phyloP scores from a whole-genome alignment of 2,797 vertebrate genomes.

The Microhierax caerulescens region DNA sequence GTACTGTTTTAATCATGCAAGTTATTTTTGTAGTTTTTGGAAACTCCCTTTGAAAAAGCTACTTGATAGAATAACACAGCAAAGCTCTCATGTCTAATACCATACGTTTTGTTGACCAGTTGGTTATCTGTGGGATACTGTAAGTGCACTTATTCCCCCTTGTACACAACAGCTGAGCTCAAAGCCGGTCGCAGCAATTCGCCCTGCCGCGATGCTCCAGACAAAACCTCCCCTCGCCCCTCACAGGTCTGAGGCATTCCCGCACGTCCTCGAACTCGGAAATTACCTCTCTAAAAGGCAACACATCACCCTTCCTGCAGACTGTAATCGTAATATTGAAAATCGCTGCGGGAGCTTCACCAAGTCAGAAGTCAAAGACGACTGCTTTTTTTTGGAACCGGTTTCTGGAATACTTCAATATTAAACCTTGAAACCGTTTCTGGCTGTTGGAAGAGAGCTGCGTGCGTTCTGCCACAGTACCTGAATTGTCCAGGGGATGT shows the following conservation, averaged over 20 bases:
- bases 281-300: not conserved
- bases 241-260: not conserved
- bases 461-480: not conserved
- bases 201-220: not conserved
- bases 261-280: not conserved
- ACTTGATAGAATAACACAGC: not conserved
- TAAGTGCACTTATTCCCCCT: not conserved
- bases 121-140: not conserved
- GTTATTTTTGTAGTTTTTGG: not conserved
- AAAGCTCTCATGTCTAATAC: not conserved
- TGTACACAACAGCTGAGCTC: not conserved
- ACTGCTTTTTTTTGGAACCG: not conserved
- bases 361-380: not conserved
- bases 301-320: not conserved
- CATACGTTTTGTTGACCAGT: not conserved
- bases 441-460: not conserved
- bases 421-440: not conserved
- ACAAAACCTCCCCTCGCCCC: not conserved
- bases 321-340: not conserved
- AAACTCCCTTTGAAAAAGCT: not conserved
- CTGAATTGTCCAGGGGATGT: not conserved
- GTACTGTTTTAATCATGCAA: not conserved
- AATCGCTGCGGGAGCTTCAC: not conserved
- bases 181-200: accelerated
- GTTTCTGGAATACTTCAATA: not conserved